phyloP scores from a whole-genome alignment of 2,797 vertebrate genomes.

The Clamator glandarius region DNA sequence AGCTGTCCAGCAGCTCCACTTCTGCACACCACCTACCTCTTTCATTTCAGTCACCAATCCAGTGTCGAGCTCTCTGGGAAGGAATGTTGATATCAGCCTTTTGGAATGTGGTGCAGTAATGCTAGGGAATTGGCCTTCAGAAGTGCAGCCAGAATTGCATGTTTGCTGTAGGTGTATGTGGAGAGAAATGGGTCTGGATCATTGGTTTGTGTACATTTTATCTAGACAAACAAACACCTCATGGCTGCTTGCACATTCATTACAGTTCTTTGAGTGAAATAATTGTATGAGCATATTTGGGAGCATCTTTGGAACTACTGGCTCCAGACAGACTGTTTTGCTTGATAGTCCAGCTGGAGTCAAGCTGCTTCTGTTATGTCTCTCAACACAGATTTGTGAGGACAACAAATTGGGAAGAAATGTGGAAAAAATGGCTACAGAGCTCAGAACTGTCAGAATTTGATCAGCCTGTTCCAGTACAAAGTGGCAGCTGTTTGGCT shows the following conservation, averaged over 20 bases:
- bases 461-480: constrained; percentile 51
- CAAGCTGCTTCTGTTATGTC: constrained; percentile 62
- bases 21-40: constrained; percentile 17
- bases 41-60: constrained; percentile 6
- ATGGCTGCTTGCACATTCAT: not conserved
- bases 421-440: constrained; percentile 31
- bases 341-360: constrained; percentile 52
- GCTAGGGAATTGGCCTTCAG: constrained; percentile 15
- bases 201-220: not conserved
- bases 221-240: not conserved
- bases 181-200: not conserved
- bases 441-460: constrained; percentile 68
- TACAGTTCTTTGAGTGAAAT: not conserved
- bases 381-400: constrained; percentile 59
- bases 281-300: not conserved
- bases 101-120: constrained; percentile 38
- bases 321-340: not conserved
- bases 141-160: not conserved
- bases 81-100: constrained; percentile 39
- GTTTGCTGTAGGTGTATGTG: not conserved
- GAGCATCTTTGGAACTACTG: not conserved
- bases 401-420: constrained; percentile 60
- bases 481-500: constrained; percentile 63
- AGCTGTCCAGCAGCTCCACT: constrained; percentile 16
- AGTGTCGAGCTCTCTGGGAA: constrained; percentile 26